phyloP scores from a whole-genome alignment of 2,888 invertebrate species.

The Matsumyia berberina region DNA sequence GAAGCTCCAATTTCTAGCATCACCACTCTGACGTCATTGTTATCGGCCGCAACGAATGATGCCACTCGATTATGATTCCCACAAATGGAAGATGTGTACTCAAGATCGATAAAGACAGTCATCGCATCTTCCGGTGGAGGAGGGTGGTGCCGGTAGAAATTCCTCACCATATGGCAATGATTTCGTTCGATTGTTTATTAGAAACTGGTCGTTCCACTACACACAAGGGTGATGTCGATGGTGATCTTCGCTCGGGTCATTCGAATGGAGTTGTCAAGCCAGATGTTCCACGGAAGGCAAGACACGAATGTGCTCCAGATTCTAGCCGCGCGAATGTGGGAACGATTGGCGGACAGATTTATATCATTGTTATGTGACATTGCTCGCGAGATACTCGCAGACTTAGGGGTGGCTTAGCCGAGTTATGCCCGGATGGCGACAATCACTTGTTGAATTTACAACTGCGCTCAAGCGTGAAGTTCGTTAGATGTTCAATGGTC shows the following conservation, averaged over 20 bases:
- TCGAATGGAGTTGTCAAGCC: background rate
- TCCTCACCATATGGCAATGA: constrained; percentile 52
- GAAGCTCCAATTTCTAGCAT: constrained; percentile 47
- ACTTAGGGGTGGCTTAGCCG: constrained; percentile 33
- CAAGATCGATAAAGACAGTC: no score
- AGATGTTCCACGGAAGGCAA: constrained; percentile 10
- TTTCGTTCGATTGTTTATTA: constrained; percentile 54
- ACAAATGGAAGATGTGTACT: constrained; percentile 4
- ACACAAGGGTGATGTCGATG: constrained; percentile 23
- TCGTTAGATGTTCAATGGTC: constrained; percentile 24
- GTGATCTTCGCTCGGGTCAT: constrained; percentile 40
- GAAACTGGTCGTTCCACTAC: background rate
- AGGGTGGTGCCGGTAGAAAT: background rate
- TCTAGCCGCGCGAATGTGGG: constrained; percentile 34
- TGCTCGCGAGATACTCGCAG: constrained; percentile 50
- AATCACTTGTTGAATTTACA: constrained; percentile 65
- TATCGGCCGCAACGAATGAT: constrained; percentile 31
- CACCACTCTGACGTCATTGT: constrained; percentile 68
- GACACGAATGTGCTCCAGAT: constrained; percentile 47
- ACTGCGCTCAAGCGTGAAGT: constrained; percentile 50
- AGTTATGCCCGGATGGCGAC: constrained; percentile 51
- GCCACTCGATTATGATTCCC: constrained; percentile 42
- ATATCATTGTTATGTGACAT: constrained; percentile 72
- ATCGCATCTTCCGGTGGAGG: background rate
- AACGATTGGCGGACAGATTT: constrained; percentile 59